These are phyloP conservation scores for Stigmatopora nigra DNA, from an alignment of 2,113 vertebrate genomes.

Conservation along the genomic window DNA sequence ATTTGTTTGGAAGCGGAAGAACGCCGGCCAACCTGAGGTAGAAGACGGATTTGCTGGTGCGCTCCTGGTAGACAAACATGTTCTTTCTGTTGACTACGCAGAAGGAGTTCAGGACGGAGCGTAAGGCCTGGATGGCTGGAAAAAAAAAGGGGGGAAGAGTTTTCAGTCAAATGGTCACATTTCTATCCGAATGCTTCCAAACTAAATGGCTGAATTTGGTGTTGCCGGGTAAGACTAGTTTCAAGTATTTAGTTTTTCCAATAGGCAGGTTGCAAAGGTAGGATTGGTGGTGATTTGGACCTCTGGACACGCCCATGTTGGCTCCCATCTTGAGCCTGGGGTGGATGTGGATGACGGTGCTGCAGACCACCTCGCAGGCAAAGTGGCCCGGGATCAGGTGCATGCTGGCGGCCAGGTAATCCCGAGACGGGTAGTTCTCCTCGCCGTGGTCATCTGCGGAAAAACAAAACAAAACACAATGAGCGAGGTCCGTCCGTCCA, in stretches of 20 bases:
- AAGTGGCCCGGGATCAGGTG: slow-evolving; percentile 96
- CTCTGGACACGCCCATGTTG: slow-evolving; percentile 91
- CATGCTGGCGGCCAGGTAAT: slow-evolving; percentile 96
- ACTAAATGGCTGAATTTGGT: background rate
- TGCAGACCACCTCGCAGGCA: slow-evolving; percentile 93
- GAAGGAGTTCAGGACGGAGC: slow-evolving; percentile 92
- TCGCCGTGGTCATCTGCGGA: slow-evolving; percentile 82
- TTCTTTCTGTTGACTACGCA: slow-evolving; percentile 97
- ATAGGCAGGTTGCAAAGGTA: too few relatives aligned
- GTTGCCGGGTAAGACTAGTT: too few relatives aligned
- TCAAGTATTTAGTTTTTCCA: too few relatives aligned
- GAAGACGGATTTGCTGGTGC: slow-evolving; percentile 92
- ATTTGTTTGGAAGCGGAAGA: background rate
- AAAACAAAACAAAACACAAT: background rate
- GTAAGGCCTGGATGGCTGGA: slow-evolving; percentile 90
- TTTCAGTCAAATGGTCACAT: background rate
- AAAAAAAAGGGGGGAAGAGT: slow-evolving; percentile 6
- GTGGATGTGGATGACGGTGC: slow-evolving; percentile 91
- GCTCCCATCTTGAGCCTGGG: slow-evolving; percentile 95
- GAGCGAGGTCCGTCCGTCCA: too few relatives aligned
- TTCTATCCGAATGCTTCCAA: background rate
- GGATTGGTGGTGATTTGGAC: slow-evolving; percentile 21
- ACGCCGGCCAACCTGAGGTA: slow-evolving; percentile 73
- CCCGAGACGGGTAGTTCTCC: slow-evolving; percentile 87
- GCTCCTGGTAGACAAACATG: slow-evolving; percentile 98